phyloP scores from a whole-genome alignment of 2,888 invertebrate genomes.

The Malachius bipustulatus region DNA sequence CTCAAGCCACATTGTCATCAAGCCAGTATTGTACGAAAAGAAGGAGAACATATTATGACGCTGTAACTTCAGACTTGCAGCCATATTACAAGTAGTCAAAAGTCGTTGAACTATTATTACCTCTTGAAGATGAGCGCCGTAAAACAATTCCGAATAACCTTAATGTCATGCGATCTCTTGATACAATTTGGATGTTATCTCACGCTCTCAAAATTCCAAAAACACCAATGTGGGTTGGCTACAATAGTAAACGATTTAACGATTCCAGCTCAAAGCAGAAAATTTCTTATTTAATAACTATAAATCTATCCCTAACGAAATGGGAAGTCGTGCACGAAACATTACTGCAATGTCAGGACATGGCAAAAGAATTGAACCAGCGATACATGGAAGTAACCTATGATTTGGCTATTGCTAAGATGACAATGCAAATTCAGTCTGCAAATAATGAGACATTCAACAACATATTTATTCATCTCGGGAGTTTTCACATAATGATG shows the following conservation, averaged over 20 bases:
- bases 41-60: background rate
- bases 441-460: conserved; percentile 2
- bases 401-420: conserved; percentile 19
- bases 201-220: conserved; percentile 14
- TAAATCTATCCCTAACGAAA: conserved; percentile 26
- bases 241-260: conserved; percentile 13
- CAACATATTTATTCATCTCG: conserved; percentile 9
- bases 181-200: conserved; percentile 14
- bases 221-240: conserved; percentile 20
- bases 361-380: conserved; percentile 20
- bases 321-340: conserved; percentile 22
- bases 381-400: conserved; percentile 16
- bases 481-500: conserved; percentile 9
- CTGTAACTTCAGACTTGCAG: background rate
- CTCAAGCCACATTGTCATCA: too few relatives aligned
- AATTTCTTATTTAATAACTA: conserved; percentile 24
- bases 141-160: background rate
- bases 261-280: conserved; percentile 9
- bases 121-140: background rate
- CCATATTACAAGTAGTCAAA: background rate
- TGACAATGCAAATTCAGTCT: background rate
- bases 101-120: background rate
- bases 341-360: conserved; percentile 19
- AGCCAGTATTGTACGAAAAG: too few relatives aligned
- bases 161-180: background rate